Conservation (phyloP, 2,797 vertebrate species). For the Orientallactaga sibirica region DNA sequence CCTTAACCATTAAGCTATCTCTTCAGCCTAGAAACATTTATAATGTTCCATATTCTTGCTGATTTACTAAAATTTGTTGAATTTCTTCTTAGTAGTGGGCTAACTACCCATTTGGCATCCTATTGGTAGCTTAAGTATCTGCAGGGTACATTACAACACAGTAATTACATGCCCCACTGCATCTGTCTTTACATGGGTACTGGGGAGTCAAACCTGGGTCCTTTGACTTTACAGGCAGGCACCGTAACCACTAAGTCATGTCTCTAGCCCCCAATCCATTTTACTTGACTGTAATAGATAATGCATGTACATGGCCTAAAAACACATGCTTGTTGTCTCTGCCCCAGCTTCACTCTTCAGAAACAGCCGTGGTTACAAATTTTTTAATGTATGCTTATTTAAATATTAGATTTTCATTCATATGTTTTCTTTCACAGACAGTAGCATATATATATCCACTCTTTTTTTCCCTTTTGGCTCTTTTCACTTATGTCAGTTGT, state of each 20-base stretch:
- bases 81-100: not conserved
- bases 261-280: too few species aligned
- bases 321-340: not conserved
- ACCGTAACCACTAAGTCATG: too few species aligned
- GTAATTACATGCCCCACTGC: too few species aligned
- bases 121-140: not conserved
- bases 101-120: not conserved
- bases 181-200: too few species aligned
- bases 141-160: too few species aligned
- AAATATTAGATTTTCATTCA: conserved; percentile 47
- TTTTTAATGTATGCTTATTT: not conserved
- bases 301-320: not conserved
- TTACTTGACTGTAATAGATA: not conserved
- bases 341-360: not conserved
- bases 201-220: too few species aligned
- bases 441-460: not conserved
- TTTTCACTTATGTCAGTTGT: not conserved
- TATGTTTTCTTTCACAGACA: conserved; percentile 21
- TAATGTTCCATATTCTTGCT: not conserved
- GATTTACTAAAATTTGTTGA: not conserved
- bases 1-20: too few species aligned
- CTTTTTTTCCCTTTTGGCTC: not conserved
- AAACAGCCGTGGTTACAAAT: conserved; percentile 32
- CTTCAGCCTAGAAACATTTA: not conserved
- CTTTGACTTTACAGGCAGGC: too few species aligned